Evolutionary conservation across 2,797 vertebrate genomes (phyloP).

Genomic region (Bovichtus diacanthus): DNA sequence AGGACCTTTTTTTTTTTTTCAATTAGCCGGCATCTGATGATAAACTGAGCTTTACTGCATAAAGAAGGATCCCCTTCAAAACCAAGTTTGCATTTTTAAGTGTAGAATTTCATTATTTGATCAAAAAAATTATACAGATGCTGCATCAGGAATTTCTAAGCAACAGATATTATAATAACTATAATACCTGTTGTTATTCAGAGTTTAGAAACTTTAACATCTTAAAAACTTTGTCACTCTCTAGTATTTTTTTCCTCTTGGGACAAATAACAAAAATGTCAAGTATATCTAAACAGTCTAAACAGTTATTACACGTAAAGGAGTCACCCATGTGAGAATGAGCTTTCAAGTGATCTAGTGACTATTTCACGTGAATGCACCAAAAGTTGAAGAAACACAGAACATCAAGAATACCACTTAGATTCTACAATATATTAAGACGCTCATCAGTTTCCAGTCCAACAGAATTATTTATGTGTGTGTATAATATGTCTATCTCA

Average conservation of each 20-base stretch:
- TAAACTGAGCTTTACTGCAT: slow-evolving; percentile 46
- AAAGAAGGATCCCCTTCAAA: slow-evolving; percentile 25
- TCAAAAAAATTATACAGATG: neutral
- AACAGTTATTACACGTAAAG: slow-evolving; percentile 24
- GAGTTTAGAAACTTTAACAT: slow-evolving; percentile 4
- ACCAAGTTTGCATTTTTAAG: slow-evolving; percentile 1
- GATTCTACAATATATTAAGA: slow-evolving; percentile 30
- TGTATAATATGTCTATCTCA: neutral
- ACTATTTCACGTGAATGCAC: slow-evolving; percentile 27
- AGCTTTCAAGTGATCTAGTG: slow-evolving; percentile 34
- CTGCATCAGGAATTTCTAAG: slow-evolving; percentile 4
- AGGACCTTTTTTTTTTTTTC: neutral
- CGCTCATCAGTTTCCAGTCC: slow-evolving; percentile 26
- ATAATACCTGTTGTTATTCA: neutral
- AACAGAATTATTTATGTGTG: slow-evolving; percentile 5
- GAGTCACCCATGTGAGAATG: slow-evolving; percentile 8
- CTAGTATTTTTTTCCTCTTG: slow-evolving; percentile 9
- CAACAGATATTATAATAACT: slow-evolving; percentile 10
- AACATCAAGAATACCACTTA: slow-evolving; percentile 27
- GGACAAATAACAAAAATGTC: slow-evolving; percentile 38
- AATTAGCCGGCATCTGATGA: slow-evolving; percentile 17
- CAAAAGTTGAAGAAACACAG: slow-evolving; percentile 24
- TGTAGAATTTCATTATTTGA: neutral
- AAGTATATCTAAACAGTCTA: slow-evolving; percentile 31
- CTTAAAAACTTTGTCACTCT: slow-evolving; percentile 2